Evolutionary conservation across 2,797 vertebrate genomes (phyloP).

Genomic region (Protosalanx chinensis): DNA sequence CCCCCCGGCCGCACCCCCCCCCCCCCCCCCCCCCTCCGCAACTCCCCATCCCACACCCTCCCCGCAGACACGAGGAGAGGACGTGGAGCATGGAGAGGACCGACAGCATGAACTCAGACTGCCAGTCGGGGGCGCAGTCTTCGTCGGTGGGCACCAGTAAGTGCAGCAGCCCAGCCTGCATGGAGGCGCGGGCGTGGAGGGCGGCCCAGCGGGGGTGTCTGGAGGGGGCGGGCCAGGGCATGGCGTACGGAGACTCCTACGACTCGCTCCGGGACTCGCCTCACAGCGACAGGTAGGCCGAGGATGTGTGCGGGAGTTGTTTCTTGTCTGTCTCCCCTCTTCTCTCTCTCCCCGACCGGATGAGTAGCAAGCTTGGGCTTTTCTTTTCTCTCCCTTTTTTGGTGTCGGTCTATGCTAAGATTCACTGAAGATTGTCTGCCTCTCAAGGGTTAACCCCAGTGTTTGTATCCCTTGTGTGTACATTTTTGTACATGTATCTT

Average conservation of each 20-base stretch:
- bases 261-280: conserved; percentile 94
- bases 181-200: conserved; percentile 83
- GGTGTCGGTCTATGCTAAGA: background rate
- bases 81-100: conserved; percentile 96
- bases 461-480: background rate
- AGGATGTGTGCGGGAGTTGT: background rate
- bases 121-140: conserved; percentile 90
- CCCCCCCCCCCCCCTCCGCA: background rate
- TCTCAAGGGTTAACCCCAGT: background rate
- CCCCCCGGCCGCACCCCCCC: background rate
- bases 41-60: conserved; percentile 12
- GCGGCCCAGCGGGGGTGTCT: conserved; percentile 82
- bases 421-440: background rate
- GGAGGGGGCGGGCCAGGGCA: conserved; percentile 71
- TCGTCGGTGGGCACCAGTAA: conserved; percentile 96
- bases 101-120: conserved; percentile 92
- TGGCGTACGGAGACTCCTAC: conserved; percentile 88
- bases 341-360: background rate
- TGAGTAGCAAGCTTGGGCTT: background rate
- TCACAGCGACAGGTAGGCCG: conserved; percentile 90
- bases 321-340: background rate
- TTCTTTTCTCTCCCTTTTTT: background rate
- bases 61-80: conserved; percentile 88
- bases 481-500: background rate
- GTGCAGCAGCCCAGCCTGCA: conserved; percentile 94